A percentile compares a stretch with the other conserved stretches of the same genome.
Conservation (phyloP, 2,888 invertebrate genomes). For the Colostygia pectinataria region DNA sequence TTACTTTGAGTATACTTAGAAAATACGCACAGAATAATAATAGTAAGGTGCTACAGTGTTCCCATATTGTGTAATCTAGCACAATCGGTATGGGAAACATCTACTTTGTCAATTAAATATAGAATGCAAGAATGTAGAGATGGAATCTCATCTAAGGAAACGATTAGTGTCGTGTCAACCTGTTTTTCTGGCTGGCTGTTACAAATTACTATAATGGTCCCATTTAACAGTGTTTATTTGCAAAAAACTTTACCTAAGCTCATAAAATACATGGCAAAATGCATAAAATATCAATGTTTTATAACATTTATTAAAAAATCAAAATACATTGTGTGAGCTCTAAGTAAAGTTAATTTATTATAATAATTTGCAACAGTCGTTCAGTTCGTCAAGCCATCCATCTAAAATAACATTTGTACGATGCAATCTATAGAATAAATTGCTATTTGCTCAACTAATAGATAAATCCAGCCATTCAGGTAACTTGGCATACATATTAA, state of each 20-base stretch:
- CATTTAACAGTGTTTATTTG: too few relatives aligned
- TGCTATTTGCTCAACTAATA: slow-evolving; percentile 24
- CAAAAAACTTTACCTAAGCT: too few relatives aligned
- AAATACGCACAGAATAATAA: slow-evolving; percentile 13
- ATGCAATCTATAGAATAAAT: slow-evolving; percentile 18
- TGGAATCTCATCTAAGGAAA: slow-evolving; percentile 9
- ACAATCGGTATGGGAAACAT: slow-evolving; percentile 25
- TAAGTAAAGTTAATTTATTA: too few relatives aligned
- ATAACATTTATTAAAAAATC: too few relatives aligned
- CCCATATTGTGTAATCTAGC: slow-evolving; percentile 29
- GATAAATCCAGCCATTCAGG: slow-evolving; percentile 26
- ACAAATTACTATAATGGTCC: too few relatives aligned
- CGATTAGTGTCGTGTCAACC: slow-evolving; percentile 1
- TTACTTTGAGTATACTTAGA: not conserved
- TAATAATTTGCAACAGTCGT: not conserved
- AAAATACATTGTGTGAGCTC: too few relatives aligned
- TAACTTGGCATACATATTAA: slow-evolving; percentile 25
- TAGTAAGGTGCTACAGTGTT: slow-evolving; percentile 17
- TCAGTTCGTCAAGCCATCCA: not conserved
- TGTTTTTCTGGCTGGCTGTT: not conserved
- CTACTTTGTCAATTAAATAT: slow-evolving; percentile 10
- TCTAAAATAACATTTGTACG: slow-evolving; percentile 7
- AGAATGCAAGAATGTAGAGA: slow-evolving; percentile 15
- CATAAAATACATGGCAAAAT: too few relatives aligned
- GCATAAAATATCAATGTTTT: too few relatives aligned